Conservation (phyloP, 2,113 vertebrate species). For the Laterallus jamaicensis region DNA sequence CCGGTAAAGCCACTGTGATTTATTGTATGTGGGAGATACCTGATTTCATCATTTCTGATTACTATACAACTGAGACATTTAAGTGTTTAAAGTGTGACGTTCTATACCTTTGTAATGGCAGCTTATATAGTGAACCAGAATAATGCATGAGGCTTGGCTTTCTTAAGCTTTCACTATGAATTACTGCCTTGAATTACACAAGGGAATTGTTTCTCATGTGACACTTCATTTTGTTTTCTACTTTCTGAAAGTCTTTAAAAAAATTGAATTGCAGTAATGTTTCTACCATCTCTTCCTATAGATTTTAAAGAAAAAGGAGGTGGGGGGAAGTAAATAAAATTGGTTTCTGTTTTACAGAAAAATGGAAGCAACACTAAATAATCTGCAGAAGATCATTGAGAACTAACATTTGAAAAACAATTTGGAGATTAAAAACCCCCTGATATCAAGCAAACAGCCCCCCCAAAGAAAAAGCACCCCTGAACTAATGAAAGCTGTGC, state of each 20-base stretch:
- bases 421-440: not conserved
- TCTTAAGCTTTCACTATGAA: not conserved
- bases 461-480: not conserved
- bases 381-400: not conserved
- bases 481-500: not conserved
- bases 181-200: not conserved
- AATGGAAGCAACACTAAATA: not conserved
- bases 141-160: not conserved
- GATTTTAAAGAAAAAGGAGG: not conserved
- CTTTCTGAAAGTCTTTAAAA: not conserved
- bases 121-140: not conserved
- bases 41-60: not conserved
- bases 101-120: not conserved
- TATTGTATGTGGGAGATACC: not conserved
- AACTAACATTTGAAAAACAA: not conserved
- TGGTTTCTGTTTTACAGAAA: not conserved
- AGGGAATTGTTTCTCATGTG: not conserved
- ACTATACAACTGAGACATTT: not conserved
- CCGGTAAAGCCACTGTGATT: conserved; percentile 69
- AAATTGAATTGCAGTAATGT: not conserved
- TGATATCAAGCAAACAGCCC: not conserved
- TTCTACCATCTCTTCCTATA: not conserved
- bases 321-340: not conserved
- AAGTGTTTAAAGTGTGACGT: not conserved
- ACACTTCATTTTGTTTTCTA: not conserved